Conservation (phyloP, 2,113 vertebrate genomes). For the Camarhynchus parvulus region DNA sequence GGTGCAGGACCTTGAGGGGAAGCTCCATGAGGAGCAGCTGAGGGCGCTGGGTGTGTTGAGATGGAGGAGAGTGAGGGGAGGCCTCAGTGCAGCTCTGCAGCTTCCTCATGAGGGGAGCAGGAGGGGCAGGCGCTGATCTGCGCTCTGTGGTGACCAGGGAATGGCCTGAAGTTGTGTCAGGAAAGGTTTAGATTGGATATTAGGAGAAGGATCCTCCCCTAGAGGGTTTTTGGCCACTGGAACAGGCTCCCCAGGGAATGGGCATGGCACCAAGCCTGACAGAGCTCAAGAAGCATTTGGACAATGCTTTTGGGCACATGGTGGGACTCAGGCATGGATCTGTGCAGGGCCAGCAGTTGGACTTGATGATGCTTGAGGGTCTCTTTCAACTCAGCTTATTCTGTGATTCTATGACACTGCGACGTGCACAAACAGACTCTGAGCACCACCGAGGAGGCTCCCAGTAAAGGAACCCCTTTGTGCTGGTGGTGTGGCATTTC, state of each 20-base stretch:
- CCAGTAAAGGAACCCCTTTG: background rate
- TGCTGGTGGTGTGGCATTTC: background rate
- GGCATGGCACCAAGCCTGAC: background rate
- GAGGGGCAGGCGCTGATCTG: background rate
- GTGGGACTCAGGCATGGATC: background rate
- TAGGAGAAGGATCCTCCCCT: accelerated
- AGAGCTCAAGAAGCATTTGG: background rate
- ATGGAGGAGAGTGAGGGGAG: background rate
- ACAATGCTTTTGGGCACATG: background rate
- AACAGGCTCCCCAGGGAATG: background rate
- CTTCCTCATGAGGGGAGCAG: background rate
- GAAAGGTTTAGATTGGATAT: accelerated
- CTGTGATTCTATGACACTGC: background rate
- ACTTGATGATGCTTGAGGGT: background rate
- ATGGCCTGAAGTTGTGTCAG: background rate
- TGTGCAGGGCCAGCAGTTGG: background rate
- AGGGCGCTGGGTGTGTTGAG: background rate
- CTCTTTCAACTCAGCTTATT: background rate
- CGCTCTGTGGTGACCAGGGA: background rate
- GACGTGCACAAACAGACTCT: accelerated
- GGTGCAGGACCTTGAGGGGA: background rate
- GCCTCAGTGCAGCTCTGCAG: background rate
- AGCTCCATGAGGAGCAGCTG: background rate
- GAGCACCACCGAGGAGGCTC: accelerated
- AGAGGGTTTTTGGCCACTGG: accelerated